Base-by-base conservation (phyloP, 2,888 invertebrate genomes). In the Acrobeloides nanus region DNA sequence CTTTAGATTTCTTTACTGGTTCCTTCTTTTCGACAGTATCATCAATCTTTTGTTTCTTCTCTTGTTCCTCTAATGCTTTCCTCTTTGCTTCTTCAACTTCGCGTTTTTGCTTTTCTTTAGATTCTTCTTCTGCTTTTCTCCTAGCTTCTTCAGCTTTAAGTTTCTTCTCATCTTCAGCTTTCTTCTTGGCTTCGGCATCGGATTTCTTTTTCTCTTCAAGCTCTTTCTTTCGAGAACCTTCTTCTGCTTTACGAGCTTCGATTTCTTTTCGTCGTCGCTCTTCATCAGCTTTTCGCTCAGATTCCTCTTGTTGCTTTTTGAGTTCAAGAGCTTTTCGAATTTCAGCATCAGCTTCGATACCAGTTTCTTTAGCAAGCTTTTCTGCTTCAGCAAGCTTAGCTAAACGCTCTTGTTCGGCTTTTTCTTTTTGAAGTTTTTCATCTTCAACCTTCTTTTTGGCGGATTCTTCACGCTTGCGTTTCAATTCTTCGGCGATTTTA, bases 401-500 rank as follows among this genome's bases (percentile, higher is more conserved):
- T n/a, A 18, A 41, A 38, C 8, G 24, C 43, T 39, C 42, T 51
- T 8, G 17, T 43, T n/a, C 7, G 27, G 18, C 47, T 4, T 18
- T n/a, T 8, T 38, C 35, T 18, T 41, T 33, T 5, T 23, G 40
- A 7, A 29, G 25, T 32, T 57, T 51, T 24, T 61, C 45, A 15
- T 38, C 57, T 17, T 58, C 45, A 6, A 40, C 55, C 23, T 49
- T 55, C 25, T 58, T 49, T 1, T 40, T 37, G 10, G 39, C 48
- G 31, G 21, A n/a, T n/a, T 43, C 51, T 17, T 35, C 50, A 15
- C 23, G 31, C 12, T 41, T 45, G 17, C 38, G 43, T 24, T 45
- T 38, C 12, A 50, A 47, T 4, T 47, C 57, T 10, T 59, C 62
- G 26, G 54, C 45, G 38, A 51, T 46, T 20, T 55, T 55, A 18